These are phyloP conservation scores for Choloepus hoffmanni DNA, from an alignment of 2,113 vertebrate genomes.

Conservation along the genomic window DNA sequence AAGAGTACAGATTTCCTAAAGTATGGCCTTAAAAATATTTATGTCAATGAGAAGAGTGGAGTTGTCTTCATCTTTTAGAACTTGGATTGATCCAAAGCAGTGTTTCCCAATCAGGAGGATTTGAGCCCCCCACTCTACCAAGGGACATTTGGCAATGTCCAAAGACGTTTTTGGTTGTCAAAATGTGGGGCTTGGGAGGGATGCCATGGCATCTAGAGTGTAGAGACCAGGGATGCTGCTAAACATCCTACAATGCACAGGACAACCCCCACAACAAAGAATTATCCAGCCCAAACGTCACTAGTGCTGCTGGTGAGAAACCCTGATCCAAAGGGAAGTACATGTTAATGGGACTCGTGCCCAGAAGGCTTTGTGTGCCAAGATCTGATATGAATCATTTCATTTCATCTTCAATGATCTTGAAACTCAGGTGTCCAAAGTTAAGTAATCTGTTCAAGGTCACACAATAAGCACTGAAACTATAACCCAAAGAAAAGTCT, in stretches of 20 bases:
- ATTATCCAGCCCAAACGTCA: background rate
- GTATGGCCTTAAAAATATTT: background rate
- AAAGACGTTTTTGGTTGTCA: background rate
- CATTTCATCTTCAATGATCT: background rate
- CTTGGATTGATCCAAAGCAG: background rate
- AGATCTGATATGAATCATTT: background rate
- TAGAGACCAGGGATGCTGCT: background rate
- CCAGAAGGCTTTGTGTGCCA: background rate
- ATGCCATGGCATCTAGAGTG: background rate
- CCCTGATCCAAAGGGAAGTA: background rate
- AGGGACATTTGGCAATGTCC: background rate
- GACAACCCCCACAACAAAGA: background rate
- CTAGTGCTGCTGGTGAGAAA: rapidly evolving
- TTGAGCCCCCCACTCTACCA: background rate
- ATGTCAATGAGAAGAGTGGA: background rate
- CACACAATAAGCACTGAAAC: background rate
- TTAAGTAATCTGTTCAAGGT: background rate
- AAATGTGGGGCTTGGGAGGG: background rate
- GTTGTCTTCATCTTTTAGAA: background rate
- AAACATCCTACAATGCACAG: background rate
- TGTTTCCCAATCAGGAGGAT: background rate
- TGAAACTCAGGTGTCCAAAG: background rate
- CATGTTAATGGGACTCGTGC: rapidly evolving
- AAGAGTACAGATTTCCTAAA: background rate
- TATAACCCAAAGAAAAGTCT: background rate